Base-by-base conservation (phyloP, 2,888 invertebrate genomes). In the Crematogaster levior region DNA sequence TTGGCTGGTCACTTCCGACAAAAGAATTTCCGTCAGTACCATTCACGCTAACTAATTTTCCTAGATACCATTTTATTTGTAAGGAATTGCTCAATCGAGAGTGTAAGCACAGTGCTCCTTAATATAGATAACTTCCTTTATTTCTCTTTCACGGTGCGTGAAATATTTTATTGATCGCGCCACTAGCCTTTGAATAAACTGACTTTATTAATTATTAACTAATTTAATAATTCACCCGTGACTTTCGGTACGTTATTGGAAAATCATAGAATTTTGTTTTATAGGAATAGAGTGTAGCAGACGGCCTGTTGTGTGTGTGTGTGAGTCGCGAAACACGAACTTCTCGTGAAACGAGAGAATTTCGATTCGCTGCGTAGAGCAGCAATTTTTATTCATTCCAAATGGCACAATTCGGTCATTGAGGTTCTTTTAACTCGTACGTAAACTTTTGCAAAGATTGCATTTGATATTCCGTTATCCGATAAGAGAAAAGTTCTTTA, bases 201-300 rank as follows among this genome's bases (percentile, higher is more conserved):
- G n/a, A n/a, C n/a, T n/a, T n/a, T n/a, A n/a, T n/a, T n/a, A n/a
- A n/a, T n/a, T n/a, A n/a, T n/a, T n/a, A n/a, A n/a, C n/a, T n/a
- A n/a, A n/a, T n/a, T 43, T 84, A 77, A 83, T 86, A 85, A 83
- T 83, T 66, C 43, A 15, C 9, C n/a, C 37, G 30, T 18, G 63
- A 68, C 15, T n/a, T n/a, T 6, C 60, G 34, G 56, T 40, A 7
- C 27, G n/a, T 6, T 43, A 21, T 15, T 4, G 24, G 18, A 27
- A 75, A 75, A 63, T 63, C 37, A 48, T 12, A 30, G 34, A 60
- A 61, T 63, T 63, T 63, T 6, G 2, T 63, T 63, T 24, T 10
- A 48, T 12, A 18, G 12, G 18, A 48, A 63, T 34, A 18, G 12
- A 1, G 4, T 30, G 24, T 34, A 37, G 7, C 18, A 24, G 27